Evolutionary conservation across 2,888 invertebrate species (phyloP), one percentile per base, ranked within the genome.

Genomic region (Drosophila ustulata): DNA sequence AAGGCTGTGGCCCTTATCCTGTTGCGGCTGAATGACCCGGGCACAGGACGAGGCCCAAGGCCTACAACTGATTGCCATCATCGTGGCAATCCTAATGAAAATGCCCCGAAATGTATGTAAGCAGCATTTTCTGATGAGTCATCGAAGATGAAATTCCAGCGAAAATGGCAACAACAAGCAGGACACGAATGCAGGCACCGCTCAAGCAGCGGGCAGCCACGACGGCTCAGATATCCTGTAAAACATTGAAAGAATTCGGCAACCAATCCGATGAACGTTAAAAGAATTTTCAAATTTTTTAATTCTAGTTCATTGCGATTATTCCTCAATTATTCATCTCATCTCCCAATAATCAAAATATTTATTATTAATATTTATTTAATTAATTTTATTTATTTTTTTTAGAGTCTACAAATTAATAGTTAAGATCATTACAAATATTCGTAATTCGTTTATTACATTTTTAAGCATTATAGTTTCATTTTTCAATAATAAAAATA

Each of bases 71-170:
- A 86, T 82, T 80, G 71, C 84, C 82, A 71, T 80, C 80, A 77
- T 80, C 75, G 83, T 64, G 75, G 53, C 30, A 52, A 59, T 66
- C 74, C 76, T 83, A 82, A 86, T 82, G 87, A 83, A 83, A 82
- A 80, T 82, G 80, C 82, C 81, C 45, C 28, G 76, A 82, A 82
- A 66, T 78, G 73, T 68, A 25, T 66, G 63, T 28, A 28, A 52
- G 68, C 66, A 45, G 63, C 68, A 66, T 68, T 80, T 74, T 78
- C 50, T 86, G 83, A 70, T 77, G 73, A 84, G 78, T 84, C 83
- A 84, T 84, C 87, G 78, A 52, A 68, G 62, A 57, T 28, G 63
- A 59, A 64, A 71, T 53, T 47, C 61, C 23, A 65, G 50, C 57
- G 63, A 59, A 75, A 66, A 53, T 52, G 47, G 34, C 41, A 63